Base-by-base conservation (phyloP, 1,140 invertebrate genomes). In the Rhopalosiphum maidis region DNA sequence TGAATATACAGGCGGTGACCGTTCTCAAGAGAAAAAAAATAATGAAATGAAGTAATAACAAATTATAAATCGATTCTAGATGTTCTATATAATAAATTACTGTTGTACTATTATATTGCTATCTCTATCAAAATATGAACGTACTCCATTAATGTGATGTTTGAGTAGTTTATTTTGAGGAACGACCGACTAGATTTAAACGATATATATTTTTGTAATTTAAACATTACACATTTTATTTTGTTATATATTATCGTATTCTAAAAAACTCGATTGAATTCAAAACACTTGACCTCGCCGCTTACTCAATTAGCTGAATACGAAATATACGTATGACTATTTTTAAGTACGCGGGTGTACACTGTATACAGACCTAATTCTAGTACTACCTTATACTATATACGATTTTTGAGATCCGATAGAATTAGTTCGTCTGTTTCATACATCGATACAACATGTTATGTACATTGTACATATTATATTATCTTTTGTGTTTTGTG, bases 281-380 rank as follows among this genome's bases (percentile, higher is more conserved):
- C 82, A 41, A 85, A 85, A 41, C 37, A 85, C 83, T 85, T 85
- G 83, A 85, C 83, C 83, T 85, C 83, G 83, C 9, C 35, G 82
- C 35, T 5, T 83, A 37, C n/a, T 83, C 82, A 37, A 83, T 83
- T 41, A 41, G 41, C 22, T 23, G 37, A 85, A 85, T 85, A 85
- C 37, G 15, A 43, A 25, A 35, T 6, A n/a, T 18, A 2, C 15
- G 11, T 85, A 83, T 37, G 18, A 82, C 22, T 23, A 85, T 85
- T 41, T 9, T 85, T 85, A 51, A 51, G 37, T n/a, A 68, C 60
- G 60, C 60, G 25, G 30, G 37, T 37, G 37, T 85, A 25, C 41
- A 41, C 41, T 41, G 41, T 41, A 41, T 41, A 41, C 22, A 2
- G 41, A 41, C 8, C 2, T 2, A 43, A 41, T 85, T 85, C 37